Evolutionary conservation across 2,888 invertebrate species (phyloP).

Genomic region (Dioctria linearis): DNA sequence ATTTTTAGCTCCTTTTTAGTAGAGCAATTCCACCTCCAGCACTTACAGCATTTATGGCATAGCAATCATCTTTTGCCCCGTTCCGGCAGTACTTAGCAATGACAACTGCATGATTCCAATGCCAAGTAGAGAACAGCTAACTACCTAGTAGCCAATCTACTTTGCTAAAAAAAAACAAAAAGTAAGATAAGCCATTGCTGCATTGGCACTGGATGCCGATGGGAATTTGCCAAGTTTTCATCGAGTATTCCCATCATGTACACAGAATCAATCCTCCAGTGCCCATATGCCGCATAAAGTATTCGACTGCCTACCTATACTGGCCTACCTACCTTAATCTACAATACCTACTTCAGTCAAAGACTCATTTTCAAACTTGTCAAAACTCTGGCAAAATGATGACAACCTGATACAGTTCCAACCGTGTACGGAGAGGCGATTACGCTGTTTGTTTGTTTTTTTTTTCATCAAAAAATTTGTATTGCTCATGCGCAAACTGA

Average conservation of each 20-base stretch:
- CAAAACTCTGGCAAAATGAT: slow-evolving; percentile 44
- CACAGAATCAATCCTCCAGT: slow-evolving; percentile 52
- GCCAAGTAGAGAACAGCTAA: slow-evolving; percentile 6
- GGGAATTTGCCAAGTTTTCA: slow-evolving; percentile 59
- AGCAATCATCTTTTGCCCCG: slow-evolving; percentile 25
- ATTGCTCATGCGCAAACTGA: slow-evolving; percentile 41
- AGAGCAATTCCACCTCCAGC: slow-evolving; percentile 31
- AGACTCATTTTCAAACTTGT: slow-evolving; percentile 24
- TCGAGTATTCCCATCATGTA: slow-evolving; percentile 61
- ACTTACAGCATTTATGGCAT: slow-evolving; percentile 36
- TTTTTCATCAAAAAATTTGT: slow-evolving; percentile 50
- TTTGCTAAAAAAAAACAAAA: no score
- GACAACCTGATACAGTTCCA: slow-evolving; percentile 50
- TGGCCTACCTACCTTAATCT: no score
- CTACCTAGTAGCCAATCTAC: not conserved
- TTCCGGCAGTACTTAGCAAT: not conserved
- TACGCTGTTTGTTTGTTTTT: slow-evolving; percentile 16
- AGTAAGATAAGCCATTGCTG: not conserved
- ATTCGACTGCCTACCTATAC: not conserved
- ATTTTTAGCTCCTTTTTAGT: slow-evolving; percentile 19
- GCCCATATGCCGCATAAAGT: not conserved
- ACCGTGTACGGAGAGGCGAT: slow-evolving; percentile 12
- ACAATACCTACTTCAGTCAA: not conserved
- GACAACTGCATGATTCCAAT: slow-evolving; percentile 24
- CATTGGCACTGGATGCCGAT: not conserved